phyloP scores from a whole-genome alignment of 2,888 invertebrate species.

The Nomada goodeniana region DNA sequence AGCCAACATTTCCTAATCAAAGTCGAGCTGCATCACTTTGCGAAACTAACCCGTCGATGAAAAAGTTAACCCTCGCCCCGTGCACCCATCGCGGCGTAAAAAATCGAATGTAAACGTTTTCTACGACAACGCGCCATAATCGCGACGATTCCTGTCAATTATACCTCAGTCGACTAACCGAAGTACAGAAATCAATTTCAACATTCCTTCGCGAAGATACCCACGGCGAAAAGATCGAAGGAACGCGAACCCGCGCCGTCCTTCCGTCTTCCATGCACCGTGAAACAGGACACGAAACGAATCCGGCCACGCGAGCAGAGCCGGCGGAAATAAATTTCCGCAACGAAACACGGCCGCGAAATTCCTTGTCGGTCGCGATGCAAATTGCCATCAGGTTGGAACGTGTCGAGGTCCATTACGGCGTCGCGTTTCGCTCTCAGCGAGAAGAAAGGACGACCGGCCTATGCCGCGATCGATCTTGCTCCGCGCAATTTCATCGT shows the following conservation, averaged over 20 bases:
- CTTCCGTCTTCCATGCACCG: background rate
- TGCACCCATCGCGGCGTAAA: no score
- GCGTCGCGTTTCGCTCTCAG: background rate
- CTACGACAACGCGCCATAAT: no score
- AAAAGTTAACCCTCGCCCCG: no score
- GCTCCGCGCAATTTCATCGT: slow-evolving; percentile 48
- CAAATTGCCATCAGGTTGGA: slow-evolving; percentile 20
- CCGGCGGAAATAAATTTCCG: slow-evolving; percentile 13
- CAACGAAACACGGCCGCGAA: background rate
- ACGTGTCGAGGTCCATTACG: slow-evolving; percentile 23
- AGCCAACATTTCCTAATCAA: no score
- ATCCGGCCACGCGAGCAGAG: background rate
- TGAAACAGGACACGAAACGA: slow-evolving; percentile 1
- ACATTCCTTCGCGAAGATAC: background rate
- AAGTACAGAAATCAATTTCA: no score
- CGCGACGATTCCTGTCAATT: no score
- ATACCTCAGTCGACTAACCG: no score
- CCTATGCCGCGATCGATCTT: slow-evolving; percentile 44
- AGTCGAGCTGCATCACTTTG: no score
- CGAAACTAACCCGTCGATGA: no score
- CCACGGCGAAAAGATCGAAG: background rate
- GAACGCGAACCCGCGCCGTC: no score
- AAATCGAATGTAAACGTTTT: no score
- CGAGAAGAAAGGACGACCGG: background rate
- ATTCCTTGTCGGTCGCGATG: slow-evolving; percentile 27